Base-by-base conservation (phyloP, 2,888 invertebrate species). In the Lithosia quadra region DNA sequence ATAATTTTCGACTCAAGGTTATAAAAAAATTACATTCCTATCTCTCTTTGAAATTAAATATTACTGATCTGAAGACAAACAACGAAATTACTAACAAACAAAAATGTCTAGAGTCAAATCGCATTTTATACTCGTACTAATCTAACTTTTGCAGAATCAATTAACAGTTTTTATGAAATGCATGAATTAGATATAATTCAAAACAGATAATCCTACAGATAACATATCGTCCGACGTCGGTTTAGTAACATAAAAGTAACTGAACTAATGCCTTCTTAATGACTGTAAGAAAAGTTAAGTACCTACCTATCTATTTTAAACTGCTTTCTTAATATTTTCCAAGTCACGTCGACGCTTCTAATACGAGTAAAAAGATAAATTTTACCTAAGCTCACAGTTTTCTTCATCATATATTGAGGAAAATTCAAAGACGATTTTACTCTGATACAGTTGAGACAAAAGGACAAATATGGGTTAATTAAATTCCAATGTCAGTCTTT, bases 381-480 rank as follows among this genome's bases (percentile, higher is more conserved):
- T 67, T 67, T 13, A 1, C 53, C 57, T 71, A 76, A 79, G 73
- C 74, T 78, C 80, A 78, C 82, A 75, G 77, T 66, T 72, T 62
- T 76, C 69, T 59, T 75, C 77, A 81, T 83, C 84, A 85, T 83
- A 85, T 86, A 88, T 87, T 86, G 88, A 86, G 84, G 86, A 88
- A 87, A 85, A 87, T 84, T 49, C 86, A 85, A 81, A 81, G 77
- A 72, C 72, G 77, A 81, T 79, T 81, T 79, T 71, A 73, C 74
- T 76, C 77, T 67, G 82, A 82, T 84, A 83, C 79, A 83, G 82
- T 87, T 75, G 71, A 87, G 82, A 90, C 90, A 90, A 90, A 90
- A 88, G 90, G 90, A 88, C 88, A 88, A 90, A 91, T 90, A 91
- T 89, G 88, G 90, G 91, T 91, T 92, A 91, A 92, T 92, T 91